phyloP scores from a whole-genome alignment of 2,888 invertebrate genomes.

The Aspidapion aeneum region DNA sequence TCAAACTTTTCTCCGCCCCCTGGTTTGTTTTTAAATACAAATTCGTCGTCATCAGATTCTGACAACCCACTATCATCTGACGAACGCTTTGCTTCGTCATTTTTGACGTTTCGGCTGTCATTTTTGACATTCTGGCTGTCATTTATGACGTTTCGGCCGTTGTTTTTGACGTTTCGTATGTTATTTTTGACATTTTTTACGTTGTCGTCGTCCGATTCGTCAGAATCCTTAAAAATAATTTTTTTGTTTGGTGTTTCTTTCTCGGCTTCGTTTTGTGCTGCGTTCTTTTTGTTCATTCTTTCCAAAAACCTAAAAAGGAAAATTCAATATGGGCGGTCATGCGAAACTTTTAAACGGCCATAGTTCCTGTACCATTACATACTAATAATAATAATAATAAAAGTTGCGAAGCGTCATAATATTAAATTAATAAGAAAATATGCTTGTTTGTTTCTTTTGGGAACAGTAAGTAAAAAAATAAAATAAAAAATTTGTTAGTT shows the following conservation, averaged over 20 bases:
- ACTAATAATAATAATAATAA: no score
- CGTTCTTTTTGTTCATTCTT: slow-evolving; percentile 47
- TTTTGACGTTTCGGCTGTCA: slow-evolving; percentile 20
- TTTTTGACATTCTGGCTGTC: slow-evolving; percentile 6
- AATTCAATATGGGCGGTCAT: no score
- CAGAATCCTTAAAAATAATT: slow-evolving; percentile 30
- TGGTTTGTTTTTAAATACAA: neutral
- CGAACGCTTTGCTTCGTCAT: slow-evolving; percentile 4
- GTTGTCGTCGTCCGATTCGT: slow-evolving; percentile 23
- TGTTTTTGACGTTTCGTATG: slow-evolving; percentile 5
- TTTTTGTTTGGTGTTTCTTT: slow-evolving; percentile 27
- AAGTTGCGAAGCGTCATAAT: no score
- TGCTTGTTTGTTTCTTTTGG: no score
- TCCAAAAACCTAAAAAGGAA: slow-evolving; percentile 71
- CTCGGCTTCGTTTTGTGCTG: neutral
- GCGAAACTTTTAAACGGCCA: no score
- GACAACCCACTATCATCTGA: slow-evolving; percentile 13
- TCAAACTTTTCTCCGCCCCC: slow-evolving; percentile 32
- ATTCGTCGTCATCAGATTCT: slow-evolving; percentile 24
- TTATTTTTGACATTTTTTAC: slow-evolving; percentile 18
- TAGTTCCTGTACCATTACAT: no score
- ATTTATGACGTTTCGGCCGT: slow-evolving; percentile 19
- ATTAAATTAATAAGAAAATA: no score
- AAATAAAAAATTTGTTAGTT: no score
- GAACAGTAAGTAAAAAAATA: no score